A percentile compares a stretch with the other conserved stretches of the same genome.
Evolutionary conservation across 1,140 invertebrate genomes (phyloP).

Genomic region (Halictus rubicundus): DNA sequence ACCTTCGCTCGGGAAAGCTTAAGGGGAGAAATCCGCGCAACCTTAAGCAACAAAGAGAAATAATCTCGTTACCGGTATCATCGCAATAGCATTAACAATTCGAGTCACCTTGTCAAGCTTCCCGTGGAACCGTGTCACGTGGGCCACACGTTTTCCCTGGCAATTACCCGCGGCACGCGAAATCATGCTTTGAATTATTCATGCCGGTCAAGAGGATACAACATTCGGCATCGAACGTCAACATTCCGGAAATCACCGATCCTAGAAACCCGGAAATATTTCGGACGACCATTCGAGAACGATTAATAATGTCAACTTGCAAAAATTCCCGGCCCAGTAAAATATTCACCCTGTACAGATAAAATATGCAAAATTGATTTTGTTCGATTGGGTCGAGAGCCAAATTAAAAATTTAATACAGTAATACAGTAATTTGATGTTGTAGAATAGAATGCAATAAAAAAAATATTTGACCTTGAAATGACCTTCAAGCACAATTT

Average conservation of each 20-base stretch:
- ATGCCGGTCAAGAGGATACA: background rate
- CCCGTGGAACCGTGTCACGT: background rate
- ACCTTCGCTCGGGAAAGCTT: background rate
- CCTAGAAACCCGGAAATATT: background rate
- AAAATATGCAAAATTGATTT: too few species aligned
- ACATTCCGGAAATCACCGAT: background rate
- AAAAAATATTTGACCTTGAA: too few species aligned
- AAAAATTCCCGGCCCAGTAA: too few species aligned
- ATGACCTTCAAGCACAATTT: too few species aligned
- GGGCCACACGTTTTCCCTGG: background rate
- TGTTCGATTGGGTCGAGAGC: too few species aligned
- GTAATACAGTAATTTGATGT: too few species aligned
- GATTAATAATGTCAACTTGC: too few species aligned
- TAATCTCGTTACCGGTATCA: conserved; percentile 37
- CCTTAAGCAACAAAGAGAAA: conserved; percentile 4
- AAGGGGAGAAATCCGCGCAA: background rate
- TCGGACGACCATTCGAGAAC: too few species aligned
- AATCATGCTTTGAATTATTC: conserved; percentile 5
- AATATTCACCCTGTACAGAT: too few species aligned
- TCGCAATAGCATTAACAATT: background rate
- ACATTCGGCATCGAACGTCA: too few species aligned
- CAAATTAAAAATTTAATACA: too few species aligned
- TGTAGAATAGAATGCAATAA: too few species aligned
- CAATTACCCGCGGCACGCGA: background rate
- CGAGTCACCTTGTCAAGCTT: conserved; percentile 9